phyloP scores from a whole-genome alignment of 2,888 invertebrate species.

The Cheilosia variabilis region DNA sequence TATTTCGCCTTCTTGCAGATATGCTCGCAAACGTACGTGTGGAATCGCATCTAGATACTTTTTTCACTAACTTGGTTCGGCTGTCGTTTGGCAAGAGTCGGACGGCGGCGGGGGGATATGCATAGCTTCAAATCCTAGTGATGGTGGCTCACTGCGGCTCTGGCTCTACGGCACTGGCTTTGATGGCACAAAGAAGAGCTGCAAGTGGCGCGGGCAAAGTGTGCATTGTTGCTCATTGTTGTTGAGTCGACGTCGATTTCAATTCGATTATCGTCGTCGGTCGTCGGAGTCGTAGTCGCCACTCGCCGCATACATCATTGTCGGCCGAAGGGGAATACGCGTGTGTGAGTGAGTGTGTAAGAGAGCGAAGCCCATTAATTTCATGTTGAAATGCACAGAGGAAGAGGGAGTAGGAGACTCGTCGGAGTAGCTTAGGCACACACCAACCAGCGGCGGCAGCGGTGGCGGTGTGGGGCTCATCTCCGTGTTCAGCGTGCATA shows the following conservation, averaged over 20 bases:
- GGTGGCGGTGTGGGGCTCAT: neutral
- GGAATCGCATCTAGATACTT: slow-evolving; percentile 46
- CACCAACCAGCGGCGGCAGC: too few relatives aligned
- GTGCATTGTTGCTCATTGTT: slow-evolving; percentile 65
- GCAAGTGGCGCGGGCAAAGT: slow-evolving; percentile 54
- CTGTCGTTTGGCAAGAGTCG: slow-evolving; percentile 41
- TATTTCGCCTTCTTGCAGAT: slow-evolving; percentile 51
- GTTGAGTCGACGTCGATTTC: slow-evolving; percentile 66
- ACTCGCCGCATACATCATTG: slow-evolving; percentile 57
- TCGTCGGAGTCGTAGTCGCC: slow-evolving; percentile 1
- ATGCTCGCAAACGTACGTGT: slow-evolving; percentile 34
- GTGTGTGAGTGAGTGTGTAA: neutral
- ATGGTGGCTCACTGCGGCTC: slow-evolving; percentile 21
- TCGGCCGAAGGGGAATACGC: slow-evolving; percentile 15
- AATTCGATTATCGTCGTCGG: slow-evolving; percentile 59
- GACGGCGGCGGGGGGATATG: neutral
- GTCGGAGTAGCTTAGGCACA: slow-evolving; percentile 2
- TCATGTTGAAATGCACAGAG: slow-evolving; percentile 40
- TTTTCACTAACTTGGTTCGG: slow-evolving; percentile 44
- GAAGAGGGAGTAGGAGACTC: neutral
- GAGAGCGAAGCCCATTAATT: slow-evolving; percentile 45
- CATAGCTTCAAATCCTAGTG: slow-evolving; percentile 23
- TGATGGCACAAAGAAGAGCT: slow-evolving; percentile 35
- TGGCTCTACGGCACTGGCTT: slow-evolving; percentile 24
- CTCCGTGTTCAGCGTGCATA: slow-evolving; percentile 25